Base-by-base conservation (phyloP, 2,888 invertebrate species). In the Nymphalis polychloros region DNA sequence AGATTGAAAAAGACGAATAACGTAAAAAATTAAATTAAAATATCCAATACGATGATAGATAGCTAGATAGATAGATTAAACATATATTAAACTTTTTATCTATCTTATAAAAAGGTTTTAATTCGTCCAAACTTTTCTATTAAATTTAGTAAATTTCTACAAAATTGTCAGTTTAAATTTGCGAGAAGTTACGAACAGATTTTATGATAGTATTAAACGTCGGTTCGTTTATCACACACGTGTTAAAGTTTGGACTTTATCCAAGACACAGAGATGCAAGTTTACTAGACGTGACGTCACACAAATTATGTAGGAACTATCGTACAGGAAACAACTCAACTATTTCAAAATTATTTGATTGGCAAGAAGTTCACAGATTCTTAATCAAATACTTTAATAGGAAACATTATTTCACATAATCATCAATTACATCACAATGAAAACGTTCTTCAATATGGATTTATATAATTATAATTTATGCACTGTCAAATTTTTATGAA, bases 141-240 rank as follows among this genome's bases (percentile, higher is more conserved):
- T 49, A 17, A 17, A 50, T 8, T 19, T 8, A 2, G 50, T 8
- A 19, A 49, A 19, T 49, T 49, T 49, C 49, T 19, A 19, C 4
- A 50, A 50, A 50, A 50, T 50, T 50, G 50, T 50, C 50, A 50
- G 19, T 50, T 50, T 50, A 50, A 19, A 50, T 50, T 50, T 20
- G 50, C 50, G 8, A 50, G 50, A 50, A 50, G 50, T 50, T 50
- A 50, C 3, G 50, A 50, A 50, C 50, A 50, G 50, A 50, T 50
- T 50, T 50, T 50, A 50, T 50, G 50, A 50, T 50, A 50, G 50
- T 50, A 57, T 35, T 57, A 35, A 41, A 57, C 41, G 57, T 57
- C 57, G 41, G 19, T 57, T 57, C 35, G 41, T 57, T 57, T 57
- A 57, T 41, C 57, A 41, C 57, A 57, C 57, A 57, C 57, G 19